Evolutionary conservation across 2,113 vertebrate species (phyloP), one percentile per base, ranked within the genome.

Genomic region (Perognathus longimembris): DNA sequence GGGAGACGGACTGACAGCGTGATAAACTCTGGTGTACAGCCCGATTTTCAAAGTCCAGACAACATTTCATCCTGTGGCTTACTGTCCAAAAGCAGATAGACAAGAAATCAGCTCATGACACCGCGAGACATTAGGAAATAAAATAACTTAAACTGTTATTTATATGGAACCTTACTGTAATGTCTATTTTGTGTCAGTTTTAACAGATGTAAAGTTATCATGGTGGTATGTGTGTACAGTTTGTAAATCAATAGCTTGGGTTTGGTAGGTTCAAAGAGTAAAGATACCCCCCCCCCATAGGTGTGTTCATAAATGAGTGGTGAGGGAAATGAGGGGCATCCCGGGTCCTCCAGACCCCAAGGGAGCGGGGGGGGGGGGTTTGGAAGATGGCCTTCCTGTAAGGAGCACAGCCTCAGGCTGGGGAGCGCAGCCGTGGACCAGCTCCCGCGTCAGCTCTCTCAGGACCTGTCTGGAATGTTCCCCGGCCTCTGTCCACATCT

Each of bases 401-500:
- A 20, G 40, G 34, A 30, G 21, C 50, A 8, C 7, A 34, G 21
- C 15, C 2, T 22, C 2, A 0, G 7, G 2, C 28, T 40, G 26
- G 85, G 38, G 38, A 73, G 45, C 0, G 20, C 22, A 9, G 9
- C 7, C 0, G 1, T 15, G 21, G 12, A n/a, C 9, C 1, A 1
- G n/a, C 34, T 21, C 14, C 34, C 0, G 1, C 18, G 50, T 21
- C 9, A 0, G 0, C 6, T 57, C 38, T 54, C 77, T n/a, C 30
- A 5, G 74, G 54, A n/a, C 32, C 30, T 54, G 14, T 34, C 11
- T 4, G 26, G 36, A 18, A 0, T 3, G 3, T 3, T 30, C n/a
- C 34, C n/a, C 30, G 20, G 15, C 14, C 50, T 54, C 17, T 20
- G 17, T 36, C 38, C 30, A 40, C 28, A 11, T 5, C 5, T 1